A percentile compares a stretch with the other conserved stretches of the same genome.
These are phyloP conservation scores for Tachuris rubrigastra DNA, from an alignment of 2,113 vertebrate genomes.

Conservation along the genomic window DNA sequence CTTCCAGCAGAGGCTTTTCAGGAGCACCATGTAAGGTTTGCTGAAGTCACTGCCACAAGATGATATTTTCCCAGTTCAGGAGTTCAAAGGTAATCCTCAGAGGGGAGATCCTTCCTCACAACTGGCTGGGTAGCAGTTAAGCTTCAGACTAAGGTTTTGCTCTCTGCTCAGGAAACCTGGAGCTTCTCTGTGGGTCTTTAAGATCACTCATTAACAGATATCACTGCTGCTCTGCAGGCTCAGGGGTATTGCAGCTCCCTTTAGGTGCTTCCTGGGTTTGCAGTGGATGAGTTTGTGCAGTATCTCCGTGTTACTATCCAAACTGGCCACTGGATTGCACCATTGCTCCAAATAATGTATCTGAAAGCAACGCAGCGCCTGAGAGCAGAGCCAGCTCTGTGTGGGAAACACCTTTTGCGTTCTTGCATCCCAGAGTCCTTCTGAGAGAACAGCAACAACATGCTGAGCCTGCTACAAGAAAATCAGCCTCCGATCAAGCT, in stretches of 20 bases:
- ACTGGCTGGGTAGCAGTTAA: neutral
- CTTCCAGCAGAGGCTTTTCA: neutral
- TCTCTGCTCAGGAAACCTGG: neutral
- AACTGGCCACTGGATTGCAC: constrained; percentile 48
- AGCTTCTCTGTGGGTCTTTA: neutral
- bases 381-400: neutral
- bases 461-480: neutral
- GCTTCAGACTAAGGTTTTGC: neutral
- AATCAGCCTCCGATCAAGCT: neutral
- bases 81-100: neutral
- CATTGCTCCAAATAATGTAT: constrained; percentile 19
- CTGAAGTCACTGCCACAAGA: neutral
- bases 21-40: neutral
- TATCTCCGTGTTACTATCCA: neutral
- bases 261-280: neutral
- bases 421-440: neutral
- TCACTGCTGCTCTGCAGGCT: neutral
- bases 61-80: neutral
- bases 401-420: neutral
- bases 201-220: rapidly evolving
- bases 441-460: neutral
- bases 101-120: neutral
- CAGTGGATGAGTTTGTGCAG: neutral
- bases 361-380: neutral
- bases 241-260: neutral